Conservation (phyloP, 2,888 invertebrate genomes). For the Liodrosophila aerea region DNA sequence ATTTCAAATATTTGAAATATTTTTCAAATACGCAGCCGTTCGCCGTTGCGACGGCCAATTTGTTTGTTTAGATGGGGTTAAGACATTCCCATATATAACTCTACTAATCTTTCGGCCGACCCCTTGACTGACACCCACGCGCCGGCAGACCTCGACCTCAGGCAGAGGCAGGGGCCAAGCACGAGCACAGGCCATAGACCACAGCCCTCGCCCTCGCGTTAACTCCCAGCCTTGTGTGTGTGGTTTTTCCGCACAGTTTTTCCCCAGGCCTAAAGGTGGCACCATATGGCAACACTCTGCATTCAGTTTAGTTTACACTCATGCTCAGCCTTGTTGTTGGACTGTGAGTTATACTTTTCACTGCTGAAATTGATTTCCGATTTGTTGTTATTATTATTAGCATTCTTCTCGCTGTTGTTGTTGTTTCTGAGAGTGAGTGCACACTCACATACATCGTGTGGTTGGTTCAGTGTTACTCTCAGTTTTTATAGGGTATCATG, state of each 20-base stretch:
- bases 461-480: slow-evolving; percentile 25
- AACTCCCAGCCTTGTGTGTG: slow-evolving; percentile 9
- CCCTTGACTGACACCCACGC: slow-evolving; percentile 50
- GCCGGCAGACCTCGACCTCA: slow-evolving; percentile 55
- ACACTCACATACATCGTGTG: slow-evolving; percentile 44
- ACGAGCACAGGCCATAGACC: background rate
- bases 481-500: slow-evolving; percentile 9
- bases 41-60: slow-evolving; percentile 49
- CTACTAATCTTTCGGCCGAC: slow-evolving; percentile 50
- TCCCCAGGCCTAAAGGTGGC: slow-evolving; percentile 60
- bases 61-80: slow-evolving; percentile 77
- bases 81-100: slow-evolving; percentile 72
- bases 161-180: slow-evolving; percentile 23
- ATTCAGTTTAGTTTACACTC: slow-evolving; percentile 45
- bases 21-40: slow-evolving; percentile 54
- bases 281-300: slow-evolving; percentile 67
- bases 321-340: slow-evolving; percentile 6
- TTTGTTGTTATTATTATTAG: slow-evolving; percentile 37
- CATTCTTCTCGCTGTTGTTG: too few species aligned
- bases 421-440: slow-evolving; percentile 17
- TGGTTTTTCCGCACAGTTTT: slow-evolving; percentile 50
- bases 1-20: slow-evolving; percentile 66
- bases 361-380: slow-evolving; percentile 72
- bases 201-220: slow-evolving; percentile 7
- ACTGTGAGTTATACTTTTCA: slow-evolving; percentile 61